Evolutionary conservation across 2,113 vertebrate species (phyloP), one percentile per base, ranked within the genome.

Genomic region (Centropus bengalensis): DNA sequence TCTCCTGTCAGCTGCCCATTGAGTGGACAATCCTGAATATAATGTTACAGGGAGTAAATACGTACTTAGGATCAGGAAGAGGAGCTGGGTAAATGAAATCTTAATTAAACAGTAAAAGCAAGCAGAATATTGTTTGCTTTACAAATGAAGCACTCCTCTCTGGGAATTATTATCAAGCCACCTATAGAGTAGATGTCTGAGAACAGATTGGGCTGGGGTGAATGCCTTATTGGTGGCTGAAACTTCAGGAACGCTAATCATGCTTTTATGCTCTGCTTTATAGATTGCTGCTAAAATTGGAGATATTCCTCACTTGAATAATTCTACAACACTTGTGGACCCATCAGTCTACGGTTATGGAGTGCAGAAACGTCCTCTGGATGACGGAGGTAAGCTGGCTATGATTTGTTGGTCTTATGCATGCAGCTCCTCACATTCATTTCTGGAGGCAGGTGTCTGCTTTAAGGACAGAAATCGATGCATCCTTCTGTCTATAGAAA

Each of bases 261-360:
- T 49, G 13, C 15, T 87, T 82, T 92, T 82, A 70, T 93, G 80
- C 15, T 54, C 59, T 93, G 14, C 56, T 94, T 78, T 93, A 33
- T 97, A 99, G 99, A 99, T 99, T 98, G 99, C 99, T 98, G 99
- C 99, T 98, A 99, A 99, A 97, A 99, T 99, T 97, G 98, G 98
- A 89, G 99, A 99, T 96, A 98, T 99, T 97, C 98, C 99, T 98
- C 99, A 99, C 98, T 98, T 99, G 98, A 99, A 99, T 98, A 99
- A 98, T 96, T 98, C 99, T 52, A 98, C 99, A 86, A 98, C 99
- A 2, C 98, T 99, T 54, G 97, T 99, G 93, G 99, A 99, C 96
- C 98, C 99, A 4, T 98, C 99, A 8, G 98, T 99, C 36, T 99
- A 99, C 0, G 98, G 99, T 86, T 99, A 99, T 38, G 99, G 99